Percentiles rank a stretch among this genome's conserved stretches.
phyloP scores from a whole-genome alignment of 1,140 invertebrate genomes.

The Pachypeltis micranthus region DNA sequence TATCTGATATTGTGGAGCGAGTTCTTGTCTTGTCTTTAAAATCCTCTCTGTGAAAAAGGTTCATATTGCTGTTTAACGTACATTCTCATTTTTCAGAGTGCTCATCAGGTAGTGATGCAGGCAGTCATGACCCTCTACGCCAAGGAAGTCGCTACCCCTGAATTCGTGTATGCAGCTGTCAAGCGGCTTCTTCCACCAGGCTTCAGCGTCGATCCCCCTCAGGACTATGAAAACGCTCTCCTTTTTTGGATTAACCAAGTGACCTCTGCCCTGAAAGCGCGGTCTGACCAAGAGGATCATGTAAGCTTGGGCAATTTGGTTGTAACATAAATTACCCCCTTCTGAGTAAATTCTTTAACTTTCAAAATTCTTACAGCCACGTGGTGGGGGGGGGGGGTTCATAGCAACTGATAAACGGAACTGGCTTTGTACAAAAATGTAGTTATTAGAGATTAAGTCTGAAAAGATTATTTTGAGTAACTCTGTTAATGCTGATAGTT shows the following conservation, averaged over 20 bases:
- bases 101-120: slow-evolving; percentile 94
- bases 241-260: slow-evolving; percentile 85
- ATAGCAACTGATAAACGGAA: too few relatives aligned
- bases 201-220: slow-evolving; percentile 37
- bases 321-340: too few relatives aligned
- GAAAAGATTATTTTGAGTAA: too few relatives aligned
- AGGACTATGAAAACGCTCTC: slow-evolving; percentile 71
- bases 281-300: slow-evolving; percentile 39
- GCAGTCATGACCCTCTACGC: slow-evolving; percentile 91
- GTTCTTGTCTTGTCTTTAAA: too few relatives aligned
- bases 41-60: too few relatives aligned
- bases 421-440: too few relatives aligned
- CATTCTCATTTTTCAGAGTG: slow-evolving; percentile 65
- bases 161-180: slow-evolving; percentile 75
- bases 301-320: too few relatives aligned
- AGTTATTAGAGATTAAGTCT: too few relatives aligned
- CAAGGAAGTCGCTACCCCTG: slow-evolving; percentile 80
- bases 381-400: too few relatives aligned
- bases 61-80: too few relatives aligned
- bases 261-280: slow-evolving; percentile 57
- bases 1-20: too few relatives aligned
- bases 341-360: background rate
- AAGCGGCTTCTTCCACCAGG: slow-evolving; percentile 48
- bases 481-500: too few relatives aligned
- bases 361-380: background rate